Base-by-base conservation (phyloP, 2,888 invertebrate genomes). In the Vesta saturnalis region DNA sequence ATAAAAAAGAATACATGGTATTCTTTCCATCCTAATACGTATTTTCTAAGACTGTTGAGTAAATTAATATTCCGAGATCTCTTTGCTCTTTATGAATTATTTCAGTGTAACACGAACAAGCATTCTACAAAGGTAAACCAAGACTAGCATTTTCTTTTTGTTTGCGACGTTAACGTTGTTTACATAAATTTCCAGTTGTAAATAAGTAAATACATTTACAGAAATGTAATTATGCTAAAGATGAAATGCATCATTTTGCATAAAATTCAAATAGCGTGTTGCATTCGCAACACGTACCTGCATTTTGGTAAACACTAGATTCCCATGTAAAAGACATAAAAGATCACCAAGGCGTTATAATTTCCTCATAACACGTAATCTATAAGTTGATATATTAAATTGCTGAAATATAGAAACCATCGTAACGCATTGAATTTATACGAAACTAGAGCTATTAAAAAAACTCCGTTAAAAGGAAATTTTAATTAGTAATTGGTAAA, bases 401-500 rank as follows among this genome's bases (percentile, higher is more conserved):
- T n/a, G n/a, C n/a, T n/a, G n/a, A n/a, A n/a, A n/a, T n/a, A n/a
- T n/a, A n/a, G n/a, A n/a, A n/a, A n/a, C n/a, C n/a, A n/a, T 10
- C 10, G 30, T 30, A 6, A 30, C 30, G 10, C 46, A 4, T 14
- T 14, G 5, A 46, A 46, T 46, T 46, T 6, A n/a, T 14, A n/a
- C 15, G 4, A 14, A 46, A 46, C 46, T 12, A n/a, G 46, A 6
- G 3, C 46, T 6, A 14, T 46, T 14, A 46, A 8, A 46, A 46
- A 14, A 3, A 14, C n/a, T 14, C 15, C 12, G 39, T 1, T 16
- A 30, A 57, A 64, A 49, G 58, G 30, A 54, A 60, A 66, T 66
- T 61, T 66, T 66, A 66, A 66, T 66, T 66, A 60, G 56, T 60
- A 66, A 66, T 66, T 66, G 60, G 59, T 66, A 61, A 57, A 46